Evolutionary conservation across 2,888 invertebrate species (phyloP).

Genomic region (Tubulanus polymorphus): DNA sequence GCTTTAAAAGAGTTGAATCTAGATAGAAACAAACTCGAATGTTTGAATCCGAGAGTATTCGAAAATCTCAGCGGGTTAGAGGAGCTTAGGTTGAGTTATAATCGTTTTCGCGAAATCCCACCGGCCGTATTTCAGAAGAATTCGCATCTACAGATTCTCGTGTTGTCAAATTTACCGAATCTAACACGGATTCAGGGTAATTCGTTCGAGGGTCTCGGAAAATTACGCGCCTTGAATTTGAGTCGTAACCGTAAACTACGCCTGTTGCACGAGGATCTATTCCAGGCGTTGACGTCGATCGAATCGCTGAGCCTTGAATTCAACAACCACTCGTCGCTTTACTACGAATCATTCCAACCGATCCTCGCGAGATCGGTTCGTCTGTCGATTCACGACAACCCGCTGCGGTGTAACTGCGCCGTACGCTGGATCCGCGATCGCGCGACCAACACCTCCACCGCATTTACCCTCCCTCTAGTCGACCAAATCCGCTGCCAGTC

Average conservation of each 20-base stretch:
- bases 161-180: slow-evolving; percentile 14
- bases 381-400: slow-evolving; percentile 34
- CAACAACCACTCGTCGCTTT: slow-evolving; percentile 57
- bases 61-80: slow-evolving; percentile 4
- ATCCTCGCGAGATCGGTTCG: slow-evolving; percentile 12
- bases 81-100: slow-evolving; percentile 57
- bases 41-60: slow-evolving; percentile 5
- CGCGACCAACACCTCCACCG: background rate
- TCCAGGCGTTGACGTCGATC: background rate
- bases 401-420: slow-evolving; percentile 36
- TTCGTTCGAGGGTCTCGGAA: background rate
- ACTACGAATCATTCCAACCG: slow-evolving; percentile 17
- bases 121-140: slow-evolving; percentile 25
- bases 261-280: background rate
- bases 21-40: slow-evolving; percentile 16
- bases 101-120: slow-evolving; percentile 25
- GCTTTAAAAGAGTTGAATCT: slow-evolving; percentile 17
- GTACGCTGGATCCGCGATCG: slow-evolving; percentile 31
- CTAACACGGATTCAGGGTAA: background rate
- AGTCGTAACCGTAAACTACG: background rate
- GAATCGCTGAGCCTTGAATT: background rate
- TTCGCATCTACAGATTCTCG: slow-evolving; percentile 19
- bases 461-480: background rate
- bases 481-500: background rate
- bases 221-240: background rate